Percentiles rank a stretch among this genome's conserved stretches.
These are phyloP conservation scores for Gallinago media DNA, from an alignment of 2,113 vertebrate genomes.

Conservation along the genomic window DNA sequence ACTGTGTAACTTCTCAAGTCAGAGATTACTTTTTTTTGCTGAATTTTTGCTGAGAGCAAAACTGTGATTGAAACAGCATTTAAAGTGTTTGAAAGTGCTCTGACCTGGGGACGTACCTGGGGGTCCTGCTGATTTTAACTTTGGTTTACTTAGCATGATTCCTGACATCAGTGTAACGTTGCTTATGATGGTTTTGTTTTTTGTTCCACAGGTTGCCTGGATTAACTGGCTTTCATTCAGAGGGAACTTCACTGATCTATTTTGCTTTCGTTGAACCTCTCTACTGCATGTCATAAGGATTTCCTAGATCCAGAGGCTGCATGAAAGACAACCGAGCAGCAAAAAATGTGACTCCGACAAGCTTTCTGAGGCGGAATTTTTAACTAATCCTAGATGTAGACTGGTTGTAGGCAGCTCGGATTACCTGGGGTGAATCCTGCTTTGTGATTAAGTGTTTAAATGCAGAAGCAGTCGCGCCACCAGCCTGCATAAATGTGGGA, in stretches of 20 bases:
- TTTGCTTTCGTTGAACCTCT: conserved; percentile 20
- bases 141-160: neutral
- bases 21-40: neutral
- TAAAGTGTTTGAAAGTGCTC: neutral
- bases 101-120: neutral
- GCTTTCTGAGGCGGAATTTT: too few species aligned
- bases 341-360: too few species aligned
- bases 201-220: conserved; percentile 63
- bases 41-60: neutral
- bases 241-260: conserved; percentile 27
- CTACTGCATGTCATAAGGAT: neutral
- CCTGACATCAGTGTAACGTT: neutral
- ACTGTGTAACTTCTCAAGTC: neutral
- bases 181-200: neutral
- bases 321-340: too few species aligned
- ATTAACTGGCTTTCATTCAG: conserved; percentile 41
- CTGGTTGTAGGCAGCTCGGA: neutral
- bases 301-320: neutral
- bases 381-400: too few species aligned
- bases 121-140: neutral
- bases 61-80: neutral
- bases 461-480: accelerated
- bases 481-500: neutral
- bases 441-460: neutral
- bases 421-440: neutral